These are phyloP conservation scores for Cliona cf. orientalis DNA, from an alignment of 37 sponge, comb jelly and placozoan genomes.

Conservation along the genomic window DNA sequence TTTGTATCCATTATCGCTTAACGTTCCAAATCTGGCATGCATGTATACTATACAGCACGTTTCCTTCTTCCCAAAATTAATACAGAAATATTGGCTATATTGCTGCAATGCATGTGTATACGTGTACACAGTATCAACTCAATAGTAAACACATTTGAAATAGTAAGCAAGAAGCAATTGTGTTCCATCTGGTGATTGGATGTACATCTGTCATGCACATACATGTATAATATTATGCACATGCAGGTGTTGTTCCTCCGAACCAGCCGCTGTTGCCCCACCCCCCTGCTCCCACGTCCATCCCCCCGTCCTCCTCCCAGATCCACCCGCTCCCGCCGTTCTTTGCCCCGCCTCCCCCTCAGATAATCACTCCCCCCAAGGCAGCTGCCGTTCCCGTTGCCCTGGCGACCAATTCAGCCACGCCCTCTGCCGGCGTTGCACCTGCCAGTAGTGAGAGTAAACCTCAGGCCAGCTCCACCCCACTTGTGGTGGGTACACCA, in stretches of 20 bases:
- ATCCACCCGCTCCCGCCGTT: background rate
- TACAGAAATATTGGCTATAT: too few species aligned
- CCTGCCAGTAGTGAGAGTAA: slow-evolving; percentile 1
- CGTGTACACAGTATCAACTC: too few species aligned
- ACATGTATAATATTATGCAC: background rate
- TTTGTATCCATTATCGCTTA: too few species aligned
- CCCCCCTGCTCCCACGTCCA: background rate
- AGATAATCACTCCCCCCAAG: slow-evolving; percentile 12
- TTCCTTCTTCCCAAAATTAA: too few species aligned
- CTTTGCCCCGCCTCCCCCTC: slow-evolving; percentile 4
- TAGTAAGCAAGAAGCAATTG: too few species aligned
- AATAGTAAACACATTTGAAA: too few species aligned
- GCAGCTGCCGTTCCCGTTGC: background rate
- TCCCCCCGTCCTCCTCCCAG: background rate
- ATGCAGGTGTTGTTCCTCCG: background rate
- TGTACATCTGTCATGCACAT: background rate
- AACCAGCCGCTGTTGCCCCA: background rate
- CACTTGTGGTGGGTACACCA: background rate
- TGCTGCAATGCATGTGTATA: too few species aligned
- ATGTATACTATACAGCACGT: too few species aligned
- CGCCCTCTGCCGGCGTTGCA: background rate
- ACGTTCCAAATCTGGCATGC: too few species aligned
- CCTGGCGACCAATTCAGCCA: background rate
- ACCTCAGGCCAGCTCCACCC: slow-evolving; percentile 46
- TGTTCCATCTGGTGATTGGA: too few species aligned